A percentile compares a stretch with the other conserved stretches of the same genome.
Conservation (phyloP, 2,888 invertebrate species). For the Sesamia inferens region DNA sequence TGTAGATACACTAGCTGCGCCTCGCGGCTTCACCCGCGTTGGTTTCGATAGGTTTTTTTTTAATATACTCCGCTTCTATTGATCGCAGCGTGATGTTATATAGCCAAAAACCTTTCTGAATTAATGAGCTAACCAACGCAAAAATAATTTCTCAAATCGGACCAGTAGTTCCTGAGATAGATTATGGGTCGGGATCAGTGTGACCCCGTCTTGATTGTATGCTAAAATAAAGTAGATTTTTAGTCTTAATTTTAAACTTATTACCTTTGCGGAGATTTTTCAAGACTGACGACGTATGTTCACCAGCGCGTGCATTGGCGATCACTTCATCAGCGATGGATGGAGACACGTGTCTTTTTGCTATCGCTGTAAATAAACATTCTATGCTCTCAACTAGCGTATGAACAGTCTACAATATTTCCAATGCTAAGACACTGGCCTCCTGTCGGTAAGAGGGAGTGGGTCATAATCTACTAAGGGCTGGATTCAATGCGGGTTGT, state of each 20-base stretch:
- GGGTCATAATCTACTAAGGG: not conserved
- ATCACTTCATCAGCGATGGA: conserved; percentile 22
- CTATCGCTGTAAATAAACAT: conserved; percentile 19
- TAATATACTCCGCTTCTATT: too few relatives aligned
- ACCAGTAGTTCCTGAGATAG: too few relatives aligned
- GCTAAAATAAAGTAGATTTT: not conserved
- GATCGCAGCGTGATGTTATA: too few relatives aligned
- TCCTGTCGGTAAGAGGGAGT: not conserved
- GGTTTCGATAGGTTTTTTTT: too few relatives aligned
- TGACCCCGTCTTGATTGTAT: not conserved
- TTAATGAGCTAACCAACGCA: too few relatives aligned
- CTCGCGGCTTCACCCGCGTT: too few relatives aligned
- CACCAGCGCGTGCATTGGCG: not conserved
- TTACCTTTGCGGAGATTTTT: conserved; percentile 40
- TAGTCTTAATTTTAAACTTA: not conserved
- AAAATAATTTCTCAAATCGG: too few relatives aligned
- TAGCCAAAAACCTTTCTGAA: too few relatives aligned
- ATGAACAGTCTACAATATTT: not conserved
- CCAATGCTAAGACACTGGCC: not conserved
- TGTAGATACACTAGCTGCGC: too few relatives aligned
- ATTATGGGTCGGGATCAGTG: not conserved
- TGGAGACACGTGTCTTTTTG: conserved; percentile 35
- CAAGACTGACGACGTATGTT: conserved; percentile 17
- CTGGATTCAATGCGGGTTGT: not conserved
- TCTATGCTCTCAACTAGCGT: not conserved